Evolutionary conservation across 2,888 invertebrate genomes (phyloP).

Genomic region (Petrolisthes cinctipes): DNA sequence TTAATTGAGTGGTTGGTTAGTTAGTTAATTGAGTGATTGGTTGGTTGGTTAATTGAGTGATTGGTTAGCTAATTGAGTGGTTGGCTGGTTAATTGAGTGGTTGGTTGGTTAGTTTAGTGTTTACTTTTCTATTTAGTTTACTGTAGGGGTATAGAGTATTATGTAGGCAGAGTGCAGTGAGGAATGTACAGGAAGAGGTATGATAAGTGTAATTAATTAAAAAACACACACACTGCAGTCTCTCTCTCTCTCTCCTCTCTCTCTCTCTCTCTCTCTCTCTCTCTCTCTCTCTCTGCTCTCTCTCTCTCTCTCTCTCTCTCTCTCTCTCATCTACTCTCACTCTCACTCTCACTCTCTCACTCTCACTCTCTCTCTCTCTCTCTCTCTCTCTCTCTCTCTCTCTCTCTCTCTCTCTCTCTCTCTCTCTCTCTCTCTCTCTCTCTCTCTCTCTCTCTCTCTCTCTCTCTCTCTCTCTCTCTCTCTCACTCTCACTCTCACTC

Average conservation of each 20-base stretch:
- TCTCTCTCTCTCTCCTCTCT: not conserved
- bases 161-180: too few species aligned
- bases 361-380: conserved; percentile 21
- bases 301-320: not conserved
- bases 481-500: not conserved
- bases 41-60: too few species aligned
- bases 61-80: too few species aligned
- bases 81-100: too few species aligned
- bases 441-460: not conserved
- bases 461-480: not conserved
- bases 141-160: too few species aligned
- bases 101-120: too few species aligned
- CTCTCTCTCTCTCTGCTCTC: conserved; percentile 16
- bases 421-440: conserved; percentile 23
- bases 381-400: not conserved
- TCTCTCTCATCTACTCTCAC: not conserved
- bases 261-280: conserved; percentile 28
- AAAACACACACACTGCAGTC: not conserved
- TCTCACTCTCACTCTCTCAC: conserved; percentile 12
- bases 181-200: too few species aligned
- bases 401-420: conserved; percentile 25
- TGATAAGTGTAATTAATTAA: too few species aligned
- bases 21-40: too few species aligned
- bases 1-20: too few species aligned
- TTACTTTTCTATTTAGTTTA: too few species aligned